Percentiles rank a stretch among this genome's conserved stretches.
Conservation (phyloP, 2,797 vertebrate species). For the Chromobotia macracanthus region DNA sequence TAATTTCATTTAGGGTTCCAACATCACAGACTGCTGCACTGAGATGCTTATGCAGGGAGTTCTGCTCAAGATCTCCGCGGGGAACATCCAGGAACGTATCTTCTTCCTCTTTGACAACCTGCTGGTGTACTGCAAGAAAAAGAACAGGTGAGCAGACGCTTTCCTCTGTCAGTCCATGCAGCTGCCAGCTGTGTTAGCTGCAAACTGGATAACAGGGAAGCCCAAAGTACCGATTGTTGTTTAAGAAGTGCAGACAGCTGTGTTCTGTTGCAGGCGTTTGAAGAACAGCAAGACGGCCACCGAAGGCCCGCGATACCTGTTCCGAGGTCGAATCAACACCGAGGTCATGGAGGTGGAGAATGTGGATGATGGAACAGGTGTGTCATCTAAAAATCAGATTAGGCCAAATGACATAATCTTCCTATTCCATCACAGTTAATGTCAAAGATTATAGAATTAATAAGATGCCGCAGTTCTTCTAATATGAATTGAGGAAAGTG, state of each 20-base stretch:
- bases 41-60: constrained; percentile 96
- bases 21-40: constrained; percentile 93
- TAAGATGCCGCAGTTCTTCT: too few relatives aligned
- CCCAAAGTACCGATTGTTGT: constrained; percentile 8
- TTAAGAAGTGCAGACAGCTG: neutral
- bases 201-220: neutral
- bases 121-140: constrained; percentile 97
- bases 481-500: too few relatives aligned
- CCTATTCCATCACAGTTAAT: too few relatives aligned
- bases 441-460: too few relatives aligned
- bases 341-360: constrained; percentile 99
- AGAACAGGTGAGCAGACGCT: constrained; percentile 84
- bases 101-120: constrained; percentile 99
- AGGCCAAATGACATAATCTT: too few relatives aligned
- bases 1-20: constrained; percentile 80
- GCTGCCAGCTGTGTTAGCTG: too few relatives aligned
- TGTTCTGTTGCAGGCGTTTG: constrained; percentile 80
- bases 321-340: constrained; percentile 94
- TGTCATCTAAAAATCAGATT: neutral
- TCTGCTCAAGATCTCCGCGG: constrained; percentile 95
- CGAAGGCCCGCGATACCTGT: constrained; percentile 91
- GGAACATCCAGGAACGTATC: constrained; percentile 97
- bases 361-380: constrained; percentile 95
- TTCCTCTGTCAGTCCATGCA: neutral
- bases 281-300: constrained; percentile 92